Evolutionary conservation across 2,888 invertebrate species (phyloP).

Genomic region (Cyrtodaria siliqua): DNA sequence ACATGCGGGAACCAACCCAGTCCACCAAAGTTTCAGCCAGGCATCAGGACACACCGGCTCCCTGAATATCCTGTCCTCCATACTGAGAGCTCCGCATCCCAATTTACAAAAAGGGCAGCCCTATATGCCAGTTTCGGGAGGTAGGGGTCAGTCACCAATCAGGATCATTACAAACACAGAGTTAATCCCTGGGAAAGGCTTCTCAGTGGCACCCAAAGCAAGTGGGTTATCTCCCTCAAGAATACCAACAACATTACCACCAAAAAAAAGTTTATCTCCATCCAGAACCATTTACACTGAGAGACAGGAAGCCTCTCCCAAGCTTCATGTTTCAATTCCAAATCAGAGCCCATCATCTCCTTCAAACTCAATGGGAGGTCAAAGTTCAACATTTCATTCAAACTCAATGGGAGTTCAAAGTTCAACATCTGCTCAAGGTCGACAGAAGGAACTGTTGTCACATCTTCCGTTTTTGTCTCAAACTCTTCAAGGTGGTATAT

Average conservation of each 20-base stretch:
- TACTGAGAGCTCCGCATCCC: slow-evolving; percentile 55
- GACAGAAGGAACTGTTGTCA: slow-evolving; percentile 37
- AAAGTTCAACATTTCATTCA: slow-evolving; percentile 10
- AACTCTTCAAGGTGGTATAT: slow-evolving; percentile 34
- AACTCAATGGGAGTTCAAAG: not conserved
- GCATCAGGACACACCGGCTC: slow-evolving; percentile 22
- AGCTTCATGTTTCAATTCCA: too few relatives aligned
- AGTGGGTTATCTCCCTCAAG: slow-evolving; percentile 43
- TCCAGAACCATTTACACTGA: slow-evolving; percentile 55
- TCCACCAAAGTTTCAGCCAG: slow-evolving; percentile 9
- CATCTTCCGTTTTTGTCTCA: slow-evolving; percentile 41
- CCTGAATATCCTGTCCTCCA: slow-evolving; percentile 48
- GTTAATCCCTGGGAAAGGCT: not conserved
- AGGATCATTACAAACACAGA: slow-evolving; percentile 41
- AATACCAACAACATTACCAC: slow-evolving; percentile 58
- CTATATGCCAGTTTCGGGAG: not conserved
- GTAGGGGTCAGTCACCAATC: slow-evolving; percentile 48
- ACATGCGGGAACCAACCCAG: slow-evolving; percentile 25
- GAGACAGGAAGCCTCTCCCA: slow-evolving; percentile 36
- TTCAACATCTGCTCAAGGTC: slow-evolving; percentile 20
- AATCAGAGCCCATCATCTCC: not conserved
- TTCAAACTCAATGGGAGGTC: not conserved
- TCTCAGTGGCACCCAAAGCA: not conserved
- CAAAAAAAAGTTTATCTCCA: slow-evolving; percentile 69
- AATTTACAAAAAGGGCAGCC: slow-evolving; percentile 22